Percentiles rank a stretch among this genome's conserved stretches.
These are phyloP conservation scores for Thamnophis sirtalis DNA, from an alignment of 2,113 vertebrate species.

Conservation along the genomic window DNA sequence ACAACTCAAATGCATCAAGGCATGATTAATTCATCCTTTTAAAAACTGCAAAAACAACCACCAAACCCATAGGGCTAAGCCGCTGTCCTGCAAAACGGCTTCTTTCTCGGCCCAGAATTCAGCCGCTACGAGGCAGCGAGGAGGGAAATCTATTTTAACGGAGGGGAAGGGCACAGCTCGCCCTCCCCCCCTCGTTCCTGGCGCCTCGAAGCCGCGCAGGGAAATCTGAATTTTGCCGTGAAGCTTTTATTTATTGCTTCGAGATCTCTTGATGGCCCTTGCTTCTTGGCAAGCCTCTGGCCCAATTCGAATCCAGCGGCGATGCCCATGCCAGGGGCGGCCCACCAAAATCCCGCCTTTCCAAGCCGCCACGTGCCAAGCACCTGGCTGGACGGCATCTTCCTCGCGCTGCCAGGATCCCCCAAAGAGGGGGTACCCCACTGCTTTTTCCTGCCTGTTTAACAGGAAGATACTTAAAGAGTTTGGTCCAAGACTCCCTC, in stretches of 20 bases:
- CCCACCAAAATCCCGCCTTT: neutral
- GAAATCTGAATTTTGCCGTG: neutral
- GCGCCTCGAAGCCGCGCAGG: neutral
- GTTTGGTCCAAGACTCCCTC: neutral
- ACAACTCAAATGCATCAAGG: neutral
- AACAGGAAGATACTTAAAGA: neutral
- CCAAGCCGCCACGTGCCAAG: neutral
- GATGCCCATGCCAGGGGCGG: rapidly evolving
- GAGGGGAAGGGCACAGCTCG: neutral
- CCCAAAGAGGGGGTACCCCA: no score
- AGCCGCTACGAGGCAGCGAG: neutral
- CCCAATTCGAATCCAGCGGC: rapidly evolving
- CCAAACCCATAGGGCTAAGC: neutral
- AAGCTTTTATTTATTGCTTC: neutral
- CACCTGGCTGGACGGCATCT: neutral
- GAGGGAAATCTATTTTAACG: neutral
- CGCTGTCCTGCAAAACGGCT: neutral
- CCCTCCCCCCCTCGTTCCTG: neutral
- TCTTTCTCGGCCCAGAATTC: neutral
- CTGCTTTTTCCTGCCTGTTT: neutral
- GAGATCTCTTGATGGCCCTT: rapidly evolving
- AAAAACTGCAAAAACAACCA: neutral
- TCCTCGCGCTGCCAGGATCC: no score
- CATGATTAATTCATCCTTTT: neutral
- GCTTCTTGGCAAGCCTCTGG: neutral